A percentile compares a stretch with the other conserved stretches of the same genome.
These are phyloP conservation scores for Semaprochilodus insignis DNA, from an alignment of 2,797 vertebrate species.

Conservation along the genomic window DNA sequence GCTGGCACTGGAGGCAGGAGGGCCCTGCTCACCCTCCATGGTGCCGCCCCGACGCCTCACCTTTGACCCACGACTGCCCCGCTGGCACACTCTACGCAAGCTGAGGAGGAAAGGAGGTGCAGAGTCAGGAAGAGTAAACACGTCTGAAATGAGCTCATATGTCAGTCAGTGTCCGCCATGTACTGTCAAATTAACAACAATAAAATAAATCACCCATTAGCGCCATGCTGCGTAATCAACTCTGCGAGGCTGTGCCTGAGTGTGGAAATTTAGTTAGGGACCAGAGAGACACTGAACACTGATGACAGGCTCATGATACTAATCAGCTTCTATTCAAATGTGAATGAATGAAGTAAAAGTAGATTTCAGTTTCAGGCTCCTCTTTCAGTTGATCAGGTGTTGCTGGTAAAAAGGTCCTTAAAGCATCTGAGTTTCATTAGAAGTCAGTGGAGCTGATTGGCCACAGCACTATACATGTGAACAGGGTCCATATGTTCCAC, in stretches of 20 bases:
- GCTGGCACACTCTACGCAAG: conserved; percentile 82
- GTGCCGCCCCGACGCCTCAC: conserved; percentile 79
- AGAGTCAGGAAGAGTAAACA: not conserved
- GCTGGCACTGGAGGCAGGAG: conserved; percentile 74
- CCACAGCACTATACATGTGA: not conserved
- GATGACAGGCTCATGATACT: not conserved
- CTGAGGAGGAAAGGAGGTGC: conserved; percentile 58
- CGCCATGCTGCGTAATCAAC: not conserved
- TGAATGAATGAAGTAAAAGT: not conserved
- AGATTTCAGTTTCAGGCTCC: not conserved
- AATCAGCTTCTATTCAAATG: not conserved
- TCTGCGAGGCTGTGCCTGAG: not conserved
- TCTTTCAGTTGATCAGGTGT: not conserved
- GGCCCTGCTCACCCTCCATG: conserved; percentile 91
- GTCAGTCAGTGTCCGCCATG: not conserved
- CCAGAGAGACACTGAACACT: not conserved
- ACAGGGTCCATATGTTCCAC: not conserved
- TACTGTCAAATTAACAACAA: not conserved
- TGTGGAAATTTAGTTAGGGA: not conserved
- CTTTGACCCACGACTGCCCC: conserved; percentile 77
- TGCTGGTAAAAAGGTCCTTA: not conserved
- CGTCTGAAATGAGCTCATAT: not conserved
- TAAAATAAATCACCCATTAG: not conserved
- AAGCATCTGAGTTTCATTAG: not conserved
- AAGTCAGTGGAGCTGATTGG: not conserved